phyloP scores from a whole-genome alignment of 2,113 vertebrate species.

The Apteryx mantelli region DNA sequence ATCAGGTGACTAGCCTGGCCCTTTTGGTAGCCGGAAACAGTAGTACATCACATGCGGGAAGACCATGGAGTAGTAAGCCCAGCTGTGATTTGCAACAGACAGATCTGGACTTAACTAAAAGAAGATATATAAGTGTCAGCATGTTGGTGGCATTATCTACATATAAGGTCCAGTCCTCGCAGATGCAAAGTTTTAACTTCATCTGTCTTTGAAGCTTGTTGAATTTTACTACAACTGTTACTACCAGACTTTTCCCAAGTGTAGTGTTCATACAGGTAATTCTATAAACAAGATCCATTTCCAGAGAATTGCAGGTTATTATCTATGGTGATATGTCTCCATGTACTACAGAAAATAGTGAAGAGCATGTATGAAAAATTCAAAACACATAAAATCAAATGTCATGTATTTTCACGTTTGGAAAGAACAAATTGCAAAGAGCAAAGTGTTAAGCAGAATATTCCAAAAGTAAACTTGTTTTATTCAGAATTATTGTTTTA shows the following conservation, averaged over 20 bases:
- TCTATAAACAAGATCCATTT: neutral
- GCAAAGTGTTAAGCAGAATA: neutral
- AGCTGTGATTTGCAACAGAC: neutral
- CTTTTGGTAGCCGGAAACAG: neutral
- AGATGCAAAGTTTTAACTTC: neutral
- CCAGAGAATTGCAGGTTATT: neutral
- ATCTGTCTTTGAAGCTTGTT: neutral
- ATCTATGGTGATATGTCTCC: neutral
- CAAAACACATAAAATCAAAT: neutral
- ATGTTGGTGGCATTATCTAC: neutral
- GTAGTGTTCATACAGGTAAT: neutral
- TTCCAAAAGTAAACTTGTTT: neutral
- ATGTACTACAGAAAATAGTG: neutral
- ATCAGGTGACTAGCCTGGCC: neutral
- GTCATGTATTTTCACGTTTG: neutral
- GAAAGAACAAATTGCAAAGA: neutral
- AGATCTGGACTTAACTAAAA: neutral
- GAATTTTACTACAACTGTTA: neutral
- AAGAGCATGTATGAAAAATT: neutral
- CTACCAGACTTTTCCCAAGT: neutral
- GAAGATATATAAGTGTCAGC: neutral
- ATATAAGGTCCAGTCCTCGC: neutral
- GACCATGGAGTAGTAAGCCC: neutral
- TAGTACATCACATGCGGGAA: neutral
- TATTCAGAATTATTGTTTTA: neutral